Base-by-base conservation (phyloP, 2,888 invertebrate genomes). In the Eupithecia subumbrata region DNA sequence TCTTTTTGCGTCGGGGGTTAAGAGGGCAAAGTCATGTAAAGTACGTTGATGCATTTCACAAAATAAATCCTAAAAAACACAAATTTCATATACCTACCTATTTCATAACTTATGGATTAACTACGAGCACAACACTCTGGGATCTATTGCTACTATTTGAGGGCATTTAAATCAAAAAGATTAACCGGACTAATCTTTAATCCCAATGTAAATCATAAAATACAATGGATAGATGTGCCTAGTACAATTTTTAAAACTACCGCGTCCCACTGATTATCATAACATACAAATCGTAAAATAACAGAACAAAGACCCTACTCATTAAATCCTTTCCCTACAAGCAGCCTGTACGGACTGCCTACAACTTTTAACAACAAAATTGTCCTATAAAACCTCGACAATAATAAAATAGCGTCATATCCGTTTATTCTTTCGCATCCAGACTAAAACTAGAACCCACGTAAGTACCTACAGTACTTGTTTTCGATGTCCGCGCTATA, bases 381-480 rank as follows among this genome's bases (percentile, higher is more conserved):
- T 12, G 60, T 60, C 67, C 71, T 67, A 70, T 78, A 75, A 75
- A 76, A 75, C 40, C 56, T 71, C 63, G 14, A 37, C 52, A 77
- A 79, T 73, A 80, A 76, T 77, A 79, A 76, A 78, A 71, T 76
- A 80, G 72, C 81, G 87, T 84, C 89, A 83, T 88, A 90, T 91
- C 93, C 92, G 92, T 93, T 91, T 90, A 92, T 88, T 90, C 87
- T 88, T 89, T 89, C 89, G 85, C 86, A 86, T 91, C 91, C 91
- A 84, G 88, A 81, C 91, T 91, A 87, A 87, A 92, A 91, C 90
- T 90, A 88, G 91, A 93, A 86, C 92, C 93, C 91, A 93, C 94
- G 90, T 92, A 89, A 83, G 81, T 88, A 86, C 78, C 75, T 84
- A 86, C 82, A 78, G 86, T 88, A 89, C 89, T 89, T 90, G 91